phyloP scores from a whole-genome alignment of 1,140 invertebrate genomes.

The Aporrectodea caliginosa region DNA sequence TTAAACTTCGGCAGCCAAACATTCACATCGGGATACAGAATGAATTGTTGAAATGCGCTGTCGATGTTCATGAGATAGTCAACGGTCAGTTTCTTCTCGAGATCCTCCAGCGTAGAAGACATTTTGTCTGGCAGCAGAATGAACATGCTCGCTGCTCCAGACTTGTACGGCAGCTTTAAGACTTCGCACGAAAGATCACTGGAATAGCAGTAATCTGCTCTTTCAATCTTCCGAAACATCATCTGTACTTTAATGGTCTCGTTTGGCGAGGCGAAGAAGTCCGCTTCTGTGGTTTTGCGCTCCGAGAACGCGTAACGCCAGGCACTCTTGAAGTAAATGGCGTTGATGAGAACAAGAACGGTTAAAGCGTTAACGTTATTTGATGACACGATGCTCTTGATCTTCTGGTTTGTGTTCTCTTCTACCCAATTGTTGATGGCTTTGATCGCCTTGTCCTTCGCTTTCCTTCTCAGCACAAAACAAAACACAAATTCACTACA shows the following conservation, averaged over 20 bases:
- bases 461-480: neutral
- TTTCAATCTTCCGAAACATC: constrained; percentile 58
- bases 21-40: constrained; percentile 34
- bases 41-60: constrained; percentile 32
- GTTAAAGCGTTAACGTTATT: neutral
- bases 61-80: constrained; percentile 52
- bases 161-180: constrained; percentile 68
- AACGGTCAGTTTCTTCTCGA: constrained; percentile 58
- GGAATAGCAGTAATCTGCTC: neutral
- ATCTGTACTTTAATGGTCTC: constrained; percentile 39
- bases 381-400: neutral
- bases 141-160: constrained; percentile 64
- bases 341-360: neutral
- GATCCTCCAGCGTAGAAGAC: constrained; percentile 40
- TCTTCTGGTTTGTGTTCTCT: constrained; percentile 1
- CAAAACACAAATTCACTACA: neutral
- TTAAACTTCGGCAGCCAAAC: constrained; percentile 48
- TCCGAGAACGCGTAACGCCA: neutral
- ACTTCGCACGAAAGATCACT: constrained; percentile 65
- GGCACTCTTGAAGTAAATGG: constrained; percentile 12
- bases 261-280: constrained; percentile 43
- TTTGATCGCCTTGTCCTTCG: neutral
- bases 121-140: constrained; percentile 65
- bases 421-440: neutral
- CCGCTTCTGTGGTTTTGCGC: constrained; percentile 55